phyloP scores from a whole-genome alignment of 2,888 invertebrate genomes.

The Resseliella maxima region DNA sequence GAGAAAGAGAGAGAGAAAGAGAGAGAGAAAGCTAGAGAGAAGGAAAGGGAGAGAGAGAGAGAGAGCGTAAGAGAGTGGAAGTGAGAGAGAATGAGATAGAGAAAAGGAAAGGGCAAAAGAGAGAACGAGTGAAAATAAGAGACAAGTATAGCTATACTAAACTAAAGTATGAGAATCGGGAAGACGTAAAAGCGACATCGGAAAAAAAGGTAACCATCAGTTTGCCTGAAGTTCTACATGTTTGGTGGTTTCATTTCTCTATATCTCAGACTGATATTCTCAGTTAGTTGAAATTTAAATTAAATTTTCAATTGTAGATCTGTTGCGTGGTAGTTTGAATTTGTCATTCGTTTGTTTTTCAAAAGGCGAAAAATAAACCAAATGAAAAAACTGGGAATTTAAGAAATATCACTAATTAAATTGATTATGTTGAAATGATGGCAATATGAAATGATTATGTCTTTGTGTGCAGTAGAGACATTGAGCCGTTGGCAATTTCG shows the following conservation, averaged over 20 bases:
- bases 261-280: no score
- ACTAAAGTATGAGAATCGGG: no score
- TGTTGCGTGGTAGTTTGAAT: neutral
- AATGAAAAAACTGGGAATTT: neutral
- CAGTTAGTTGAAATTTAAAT: neutral
- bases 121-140: no score
- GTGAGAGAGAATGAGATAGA: no score
- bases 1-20: no score
- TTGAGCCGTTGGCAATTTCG: neutral
- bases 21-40: no score
- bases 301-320: neutral
- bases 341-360: neutral
- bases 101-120: no score
- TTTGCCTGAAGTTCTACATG: neutral
- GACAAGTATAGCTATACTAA: no score
- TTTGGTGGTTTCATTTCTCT: neutral
- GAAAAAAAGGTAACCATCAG: neutral
- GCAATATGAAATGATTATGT: neutral
- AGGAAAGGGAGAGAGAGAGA: no score
- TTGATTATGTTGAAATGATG: neutral
- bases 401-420: slow-evolving; percentile 29
- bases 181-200: no score
- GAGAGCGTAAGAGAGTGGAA: no score
- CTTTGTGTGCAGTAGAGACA: neutral
- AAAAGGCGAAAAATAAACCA: neutral